These are phyloP conservation scores for Gari tellinella DNA, from an alignment of 2,888 invertebrate species.

Conservation along the genomic window DNA sequence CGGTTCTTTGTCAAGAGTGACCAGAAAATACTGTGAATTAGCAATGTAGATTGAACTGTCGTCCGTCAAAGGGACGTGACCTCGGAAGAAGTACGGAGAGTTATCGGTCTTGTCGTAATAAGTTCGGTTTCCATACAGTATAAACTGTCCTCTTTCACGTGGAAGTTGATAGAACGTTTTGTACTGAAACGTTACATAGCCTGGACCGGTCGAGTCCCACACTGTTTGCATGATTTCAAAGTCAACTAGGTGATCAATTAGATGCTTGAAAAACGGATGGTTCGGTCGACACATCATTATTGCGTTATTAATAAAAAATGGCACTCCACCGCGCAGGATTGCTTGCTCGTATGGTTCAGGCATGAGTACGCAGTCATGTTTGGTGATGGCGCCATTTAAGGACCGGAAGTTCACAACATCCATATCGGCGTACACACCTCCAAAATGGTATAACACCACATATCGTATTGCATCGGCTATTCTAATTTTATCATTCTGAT, in stretches of 20 bases:
- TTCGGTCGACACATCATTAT: constrained; percentile 25
- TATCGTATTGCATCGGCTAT: constrained; percentile 25
- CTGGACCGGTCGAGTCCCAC: constrained; percentile 16
- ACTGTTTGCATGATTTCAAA: neutral
- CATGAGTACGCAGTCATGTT: constrained; percentile 23
- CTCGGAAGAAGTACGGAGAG: constrained; percentile 27
- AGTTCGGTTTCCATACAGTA: constrained; percentile 2
- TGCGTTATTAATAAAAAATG: constrained; percentile 19
- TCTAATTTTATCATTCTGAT: constrained; percentile 5
- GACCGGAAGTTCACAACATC: constrained; percentile 39
- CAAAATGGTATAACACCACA: constrained; percentile 30
- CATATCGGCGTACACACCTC: constrained; percentile 33
- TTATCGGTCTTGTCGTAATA: constrained; percentile 2
- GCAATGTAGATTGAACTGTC: constrained; percentile 23
- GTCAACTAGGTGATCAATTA: constrained; percentile 10
- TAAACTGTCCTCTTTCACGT: neutral
- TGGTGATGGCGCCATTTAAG: constrained; percentile 20
- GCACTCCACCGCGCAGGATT: neutral
- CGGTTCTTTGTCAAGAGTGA: constrained; percentile 2
- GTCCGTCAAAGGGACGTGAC: constrained; percentile 12
- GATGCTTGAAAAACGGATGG: constrained; percentile 29
- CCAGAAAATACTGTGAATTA: constrained; percentile 28
- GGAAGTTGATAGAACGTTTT: constrained; percentile 7
- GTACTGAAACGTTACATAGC: constrained; percentile 19
- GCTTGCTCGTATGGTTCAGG: constrained; percentile 34